Evolutionary conservation across 2,113 vertebrate species (phyloP), one percentile per base, ranked within the genome.

Genomic region (Sturnus vulgaris): DNA sequence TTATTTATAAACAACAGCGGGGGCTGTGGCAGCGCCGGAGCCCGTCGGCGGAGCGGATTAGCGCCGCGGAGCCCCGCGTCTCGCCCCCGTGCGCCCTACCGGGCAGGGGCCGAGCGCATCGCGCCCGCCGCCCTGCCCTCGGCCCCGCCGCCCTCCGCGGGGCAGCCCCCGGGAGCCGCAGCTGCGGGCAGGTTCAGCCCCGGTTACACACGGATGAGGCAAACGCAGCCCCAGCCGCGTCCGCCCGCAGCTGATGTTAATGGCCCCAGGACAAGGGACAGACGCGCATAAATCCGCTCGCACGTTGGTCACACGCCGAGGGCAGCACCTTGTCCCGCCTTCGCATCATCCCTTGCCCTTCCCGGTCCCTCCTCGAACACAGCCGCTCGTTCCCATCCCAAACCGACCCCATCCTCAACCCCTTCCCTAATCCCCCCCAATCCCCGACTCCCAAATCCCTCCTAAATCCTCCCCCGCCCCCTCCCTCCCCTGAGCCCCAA

Each of bases 401-500:
- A 89, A 83, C 88, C 92, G 72, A 90, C 60, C 79, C 78, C 90
- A 46, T 70, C 64, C 82, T 77, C 94, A 57, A 42, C 68, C 90
- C 69, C 16, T 25, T 52, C 72, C 72, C 63, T 86, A 87, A 83
- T 63, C 91, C 24, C 81, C 78, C 88, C 64, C 71, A 79, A 85
- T 87, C 88, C 88, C 59, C 21, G 56, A 68, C 49, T 85, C 78
- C 71, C 90, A 93, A 91, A 95, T 94, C 95, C 85, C 93, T 69
- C 49, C 31, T 15, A 88, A 88, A 92, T 66, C 84, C 91, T 63
- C 63, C 82, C 79, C 89, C 90, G 33, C 61, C 57, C 70, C 70
- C 71, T 24, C 85, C 83, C 80, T 37, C n/a, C 52, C 49, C 39
- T 37, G 87, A 25, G 12, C 70, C 66, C 70, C 79, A 39, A 86